A percentile compares a stretch with the other conserved stretches of the same genome.
Evolutionary conservation across 37 sponge, comb jelly and placozoan species (phyloP).

Genomic region (Diacarnus erythraeanus): DNA sequence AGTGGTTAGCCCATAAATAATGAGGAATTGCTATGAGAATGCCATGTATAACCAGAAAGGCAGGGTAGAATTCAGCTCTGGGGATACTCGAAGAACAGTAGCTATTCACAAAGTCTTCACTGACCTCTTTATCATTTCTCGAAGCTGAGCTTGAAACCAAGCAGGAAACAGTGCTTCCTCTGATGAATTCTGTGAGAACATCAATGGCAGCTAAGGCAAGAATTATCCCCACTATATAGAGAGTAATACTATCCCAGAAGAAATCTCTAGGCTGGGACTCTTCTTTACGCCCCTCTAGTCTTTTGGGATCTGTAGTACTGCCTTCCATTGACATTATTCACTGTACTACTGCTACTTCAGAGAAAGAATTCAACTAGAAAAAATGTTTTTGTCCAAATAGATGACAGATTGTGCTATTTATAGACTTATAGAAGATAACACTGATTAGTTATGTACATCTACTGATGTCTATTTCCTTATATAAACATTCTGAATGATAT

Average conservation of each 20-base stretch:
- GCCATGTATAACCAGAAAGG: conserved; percentile 53
- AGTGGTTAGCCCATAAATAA: conserved; percentile 58
- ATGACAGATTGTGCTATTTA: no score
- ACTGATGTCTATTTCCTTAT: no score
- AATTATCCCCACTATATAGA: conserved; percentile 57
- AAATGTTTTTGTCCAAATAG: no score
- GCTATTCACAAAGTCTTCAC: conserved; percentile 40
- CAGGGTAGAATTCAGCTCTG: conserved; percentile 35
- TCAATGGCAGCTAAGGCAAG: conserved; percentile 48
- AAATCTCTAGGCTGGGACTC: conserved; percentile 46
- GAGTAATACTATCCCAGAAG: conserved; percentile 67
- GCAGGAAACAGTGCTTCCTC: conserved; percentile 32
- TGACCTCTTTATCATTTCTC: not conserved
- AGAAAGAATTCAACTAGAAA: no score
- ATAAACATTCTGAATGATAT: no score
- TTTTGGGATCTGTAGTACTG: conserved; percentile 29
- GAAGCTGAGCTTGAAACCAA: not conserved
- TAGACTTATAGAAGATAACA: no score
- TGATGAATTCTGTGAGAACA: conserved; percentile 48
- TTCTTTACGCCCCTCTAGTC: conserved; percentile 30
- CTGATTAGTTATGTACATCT: no score
- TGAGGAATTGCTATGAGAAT: conserved; percentile 50
- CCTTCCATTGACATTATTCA: conserved; percentile 3
- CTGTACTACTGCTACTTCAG: no score
- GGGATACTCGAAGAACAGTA: conserved; percentile 45